phyloP scores from a whole-genome alignment of 2,113 vertebrate species.

The Actinemys pallida region DNA sequence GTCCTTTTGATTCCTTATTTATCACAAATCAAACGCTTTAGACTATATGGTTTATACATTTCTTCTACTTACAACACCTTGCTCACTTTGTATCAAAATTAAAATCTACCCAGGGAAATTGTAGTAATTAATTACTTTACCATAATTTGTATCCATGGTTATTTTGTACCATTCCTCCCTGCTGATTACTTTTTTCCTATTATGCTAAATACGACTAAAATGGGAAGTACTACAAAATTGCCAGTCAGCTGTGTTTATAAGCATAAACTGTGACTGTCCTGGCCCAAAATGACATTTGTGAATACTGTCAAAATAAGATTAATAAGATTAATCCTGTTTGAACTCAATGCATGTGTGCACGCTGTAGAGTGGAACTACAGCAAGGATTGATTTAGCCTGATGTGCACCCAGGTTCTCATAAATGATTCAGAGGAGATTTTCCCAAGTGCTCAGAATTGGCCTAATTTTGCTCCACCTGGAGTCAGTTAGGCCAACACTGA shows the following conservation, averaged over 20 bases:
- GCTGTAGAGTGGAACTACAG: accelerated
- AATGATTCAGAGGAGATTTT: no score
- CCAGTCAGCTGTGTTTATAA: background rate
- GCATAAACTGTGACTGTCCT: background rate
- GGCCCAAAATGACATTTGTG: background rate
- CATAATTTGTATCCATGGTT: background rate
- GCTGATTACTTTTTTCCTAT: background rate
- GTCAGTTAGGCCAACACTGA: background rate
- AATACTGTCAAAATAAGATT: background rate
- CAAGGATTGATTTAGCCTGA: background rate
- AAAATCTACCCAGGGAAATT: background rate
- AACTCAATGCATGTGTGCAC: accelerated
- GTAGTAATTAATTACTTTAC: accelerated
- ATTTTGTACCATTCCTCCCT: background rate
- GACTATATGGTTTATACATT: background rate
- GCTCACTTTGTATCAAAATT: background rate
- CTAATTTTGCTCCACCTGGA: no score
- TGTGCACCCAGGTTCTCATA: background rate
- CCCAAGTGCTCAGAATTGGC: no score
- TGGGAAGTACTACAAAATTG: background rate
- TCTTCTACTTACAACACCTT: accelerated
- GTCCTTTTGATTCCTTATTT: background rate
- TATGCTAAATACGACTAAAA: background rate
- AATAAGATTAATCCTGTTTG: accelerated
- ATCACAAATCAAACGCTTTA: accelerated